Evolutionary conservation across 2,888 invertebrate genomes (phyloP).

Genomic region (Erannis defoliaria): DNA sequence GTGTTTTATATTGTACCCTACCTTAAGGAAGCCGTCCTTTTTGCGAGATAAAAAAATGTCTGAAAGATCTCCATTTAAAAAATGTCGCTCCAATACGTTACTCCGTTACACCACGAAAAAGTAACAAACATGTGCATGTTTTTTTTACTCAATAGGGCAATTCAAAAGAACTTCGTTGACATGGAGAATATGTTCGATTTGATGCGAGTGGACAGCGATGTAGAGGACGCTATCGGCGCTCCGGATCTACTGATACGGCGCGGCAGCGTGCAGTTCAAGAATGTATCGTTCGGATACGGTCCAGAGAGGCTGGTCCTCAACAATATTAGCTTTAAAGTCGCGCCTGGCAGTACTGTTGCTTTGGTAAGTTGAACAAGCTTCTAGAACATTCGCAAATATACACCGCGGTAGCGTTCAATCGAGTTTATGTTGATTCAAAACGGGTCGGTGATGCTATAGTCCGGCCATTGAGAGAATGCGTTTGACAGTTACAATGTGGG

Average conservation of each 20-base stretch:
- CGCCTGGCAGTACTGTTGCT: slow-evolving; percentile 94
- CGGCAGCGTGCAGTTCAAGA: slow-evolving; percentile 94
- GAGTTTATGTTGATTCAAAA: no score
- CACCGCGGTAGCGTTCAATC: not conserved
- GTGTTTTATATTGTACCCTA: no score
- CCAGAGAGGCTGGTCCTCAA: slow-evolving; percentile 92
- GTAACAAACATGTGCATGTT: not conserved
- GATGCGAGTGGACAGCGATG: slow-evolving; percentile 94
- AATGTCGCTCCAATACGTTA: no score
- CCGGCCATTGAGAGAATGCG: no score
- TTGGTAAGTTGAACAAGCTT: slow-evolving; percentile 80
- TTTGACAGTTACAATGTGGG: no score
- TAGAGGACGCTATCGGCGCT: slow-evolving; percentile 94
- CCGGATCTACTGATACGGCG: slow-evolving; percentile 89
- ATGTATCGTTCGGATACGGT: slow-evolving; percentile 96
- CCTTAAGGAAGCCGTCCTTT: no score
- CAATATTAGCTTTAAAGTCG: slow-evolving; percentile 92
- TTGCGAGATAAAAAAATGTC: no score
- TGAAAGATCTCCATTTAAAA: no score
- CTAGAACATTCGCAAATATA: not conserved
- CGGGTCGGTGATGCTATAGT: no score
- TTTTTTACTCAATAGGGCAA: slow-evolving; percentile 88
- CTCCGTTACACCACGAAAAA: no score
- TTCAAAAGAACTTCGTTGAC: slow-evolving; percentile 98
- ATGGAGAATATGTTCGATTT: slow-evolving; percentile 99